Evolutionary conservation across 2,113 vertebrate genomes (phyloP), one percentile per base, ranked within the genome.

Genomic region (Clinocottus analis): DNA sequence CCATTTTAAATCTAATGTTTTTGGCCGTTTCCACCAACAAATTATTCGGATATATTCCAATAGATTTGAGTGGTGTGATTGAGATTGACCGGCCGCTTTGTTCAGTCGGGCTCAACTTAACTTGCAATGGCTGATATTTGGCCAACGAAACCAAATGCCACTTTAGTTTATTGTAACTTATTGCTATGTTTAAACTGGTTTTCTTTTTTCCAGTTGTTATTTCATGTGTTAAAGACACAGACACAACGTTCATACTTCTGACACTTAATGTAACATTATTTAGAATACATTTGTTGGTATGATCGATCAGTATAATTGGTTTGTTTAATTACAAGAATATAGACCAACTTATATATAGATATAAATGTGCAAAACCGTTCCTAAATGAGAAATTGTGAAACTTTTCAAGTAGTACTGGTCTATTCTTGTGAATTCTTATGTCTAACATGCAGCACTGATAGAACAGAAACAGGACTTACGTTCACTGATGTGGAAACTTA

Each of bases 401-500:
- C 9, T 14, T 67, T n/a, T 31, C 43, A 5, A 21, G 11, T 49
- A 21, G 39, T 29, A 63, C 41, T 6, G 21, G 17, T 41, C 12
- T n/a, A 14, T 23, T 66, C 12, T 51, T 33, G 23, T 59, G n/a
- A 37, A 59, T 61, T 21, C 21, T 33, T 21, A 19, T 16, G 25
- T 66, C 9, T 53, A 23, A 63, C 7, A 47, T 47, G 27, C 41
- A 47, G 41, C 39, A 41, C 17, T 49, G 23, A 45, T 14, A 13
- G 2, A 49, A 61, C 65, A 77, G 29, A 63, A 73, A 51, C 39
- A 11, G 23, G 76, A 84, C 89, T 86, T 77, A 87, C 83, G 25
- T 65, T 49, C 31, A 58, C 62, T 41, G 73, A 62, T 45, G 75
- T 58, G 53, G 72, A 64, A 59, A 49, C 51, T 21, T 58, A 5